A percentile compares a stretch with the other conserved stretches of the same genome.
Conservation (phyloP, 2,113 vertebrate genomes). For the Cebidichthys violaceus region DNA sequence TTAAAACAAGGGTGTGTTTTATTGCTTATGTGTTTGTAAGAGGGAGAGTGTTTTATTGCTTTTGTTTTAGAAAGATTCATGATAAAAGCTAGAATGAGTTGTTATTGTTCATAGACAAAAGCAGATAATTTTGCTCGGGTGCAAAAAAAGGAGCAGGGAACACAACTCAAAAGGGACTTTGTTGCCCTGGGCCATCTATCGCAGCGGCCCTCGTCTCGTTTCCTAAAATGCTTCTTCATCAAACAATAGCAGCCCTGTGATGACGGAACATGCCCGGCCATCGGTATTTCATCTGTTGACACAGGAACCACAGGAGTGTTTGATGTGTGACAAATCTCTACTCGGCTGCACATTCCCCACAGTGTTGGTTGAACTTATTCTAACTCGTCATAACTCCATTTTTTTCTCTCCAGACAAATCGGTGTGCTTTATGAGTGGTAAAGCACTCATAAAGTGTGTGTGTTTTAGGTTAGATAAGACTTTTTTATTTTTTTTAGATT, state of each 20-base stretch:
- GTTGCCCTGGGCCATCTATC: constrained; percentile 40
- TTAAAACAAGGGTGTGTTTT: constrained; percentile 9
- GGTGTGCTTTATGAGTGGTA: not conserved
- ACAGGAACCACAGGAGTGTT: constrained; percentile 53
- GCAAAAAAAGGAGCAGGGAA: constrained; percentile 56
- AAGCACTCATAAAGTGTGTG: too few species aligned
- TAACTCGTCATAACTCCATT: not conserved
- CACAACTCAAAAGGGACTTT: constrained; percentile 52
- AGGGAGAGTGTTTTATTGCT: constrained; percentile 8
- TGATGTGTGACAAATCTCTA: constrained; percentile 37
- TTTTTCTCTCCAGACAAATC: not conserved
- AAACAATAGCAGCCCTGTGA: constrained; percentile 69
- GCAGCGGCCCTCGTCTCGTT: constrained; percentile 34
- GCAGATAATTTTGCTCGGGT: constrained; percentile 33
- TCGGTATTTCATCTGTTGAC: constrained; percentile 47
- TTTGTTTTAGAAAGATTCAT: constrained; percentile 27
- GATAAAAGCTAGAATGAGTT: not conserved
- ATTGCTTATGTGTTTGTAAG: not conserved
- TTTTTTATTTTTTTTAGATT: constrained; percentile 3
- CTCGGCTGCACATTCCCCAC: not conserved
- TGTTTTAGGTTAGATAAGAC: constrained; percentile 14
- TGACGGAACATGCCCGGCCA: constrained; percentile 45
- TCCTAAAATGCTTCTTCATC: constrained; percentile 59
- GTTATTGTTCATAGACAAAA: constrained; percentile 55
- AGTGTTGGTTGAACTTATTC: not conserved